Percentiles rank a stretch among this genome's conserved stretches.
These are phyloP conservation scores for Calephelis perditalis DNA, from an alignment of 2,888 invertebrate species.

Conservation along the genomic window DNA sequence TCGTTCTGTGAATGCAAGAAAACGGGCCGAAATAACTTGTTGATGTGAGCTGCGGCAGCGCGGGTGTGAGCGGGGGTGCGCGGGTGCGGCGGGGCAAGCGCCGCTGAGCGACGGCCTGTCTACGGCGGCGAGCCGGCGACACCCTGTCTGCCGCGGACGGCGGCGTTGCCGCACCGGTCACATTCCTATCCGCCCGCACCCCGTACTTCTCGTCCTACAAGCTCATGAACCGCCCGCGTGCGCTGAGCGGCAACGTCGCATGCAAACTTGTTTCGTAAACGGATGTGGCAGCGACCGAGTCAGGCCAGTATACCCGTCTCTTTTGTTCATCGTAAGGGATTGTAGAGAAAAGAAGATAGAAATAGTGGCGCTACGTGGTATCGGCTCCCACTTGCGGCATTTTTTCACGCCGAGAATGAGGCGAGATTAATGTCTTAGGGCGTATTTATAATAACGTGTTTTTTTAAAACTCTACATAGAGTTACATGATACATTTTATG, in stretches of 20 bases:
- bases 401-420: slow-evolving; percentile 82
- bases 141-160: slow-evolving; percentile 94
- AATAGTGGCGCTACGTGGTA: slow-evolving; percentile 76
- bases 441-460: slow-evolving; percentile 54
- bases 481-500: slow-evolving; percentile 2
- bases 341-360: slow-evolving; percentile 49
- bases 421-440: slow-evolving; percentile 78
- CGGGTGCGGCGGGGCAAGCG: slow-evolving; percentile 60
- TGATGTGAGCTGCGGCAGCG: slow-evolving; percentile 67
- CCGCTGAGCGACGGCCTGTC: slow-evolving; percentile 86
- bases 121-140: slow-evolving; percentile 92
- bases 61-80: slow-evolving; percentile 41
- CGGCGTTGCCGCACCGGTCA: slow-evolving; percentile 80
- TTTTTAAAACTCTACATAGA: slow-evolving; percentile 10
- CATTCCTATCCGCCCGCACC: slow-evolving; percentile 76
- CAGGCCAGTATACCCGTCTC: slow-evolving; percentile 57
- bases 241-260: slow-evolving; percentile 75
- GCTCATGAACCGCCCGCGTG: slow-evolving; percentile 66
- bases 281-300: slow-evolving; percentile 81
- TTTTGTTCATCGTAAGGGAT: slow-evolving; percentile 37
- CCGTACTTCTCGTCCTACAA: slow-evolving; percentile 44
- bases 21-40: slow-evolving; percentile 74
- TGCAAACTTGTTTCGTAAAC: slow-evolving; percentile 85
- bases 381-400: slow-evolving; percentile 80
- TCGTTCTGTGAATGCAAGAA: slow-evolving; percentile 51